Percentiles rank a stretch among this genome's conserved stretches.
Conservation (phyloP, 1,140 invertebrate genomes). For the Bombus affinis region DNA sequence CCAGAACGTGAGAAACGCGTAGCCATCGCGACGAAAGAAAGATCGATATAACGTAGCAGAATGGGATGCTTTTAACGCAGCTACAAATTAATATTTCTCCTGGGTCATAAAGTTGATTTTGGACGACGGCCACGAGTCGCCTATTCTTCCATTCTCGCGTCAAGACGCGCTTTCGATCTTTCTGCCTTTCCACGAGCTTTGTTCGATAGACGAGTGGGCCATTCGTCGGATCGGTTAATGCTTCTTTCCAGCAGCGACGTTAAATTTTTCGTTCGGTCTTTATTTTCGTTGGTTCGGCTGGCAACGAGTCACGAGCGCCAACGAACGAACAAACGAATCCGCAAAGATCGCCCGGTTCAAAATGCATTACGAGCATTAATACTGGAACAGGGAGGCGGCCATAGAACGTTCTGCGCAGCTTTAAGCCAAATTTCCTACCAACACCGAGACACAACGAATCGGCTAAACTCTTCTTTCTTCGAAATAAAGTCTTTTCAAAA, state of each 20-base stretch:
- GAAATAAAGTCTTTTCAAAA: too few relatives aligned
- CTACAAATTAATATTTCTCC: slow-evolving; percentile 57
- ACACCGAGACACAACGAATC: too few relatives aligned
- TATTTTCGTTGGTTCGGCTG: not conserved
- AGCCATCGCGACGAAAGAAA: slow-evolving; percentile 3
- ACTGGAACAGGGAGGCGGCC: too few relatives aligned
- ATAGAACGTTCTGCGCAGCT: too few relatives aligned
- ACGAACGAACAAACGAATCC: too few relatives aligned
- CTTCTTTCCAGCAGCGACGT: not conserved
- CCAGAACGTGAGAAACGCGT: not conserved
- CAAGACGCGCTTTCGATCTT: slow-evolving; percentile 28
- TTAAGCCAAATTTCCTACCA: too few relatives aligned
- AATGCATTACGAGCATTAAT: slow-evolving; percentile 8
- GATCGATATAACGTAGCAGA: slow-evolving; percentile 32
- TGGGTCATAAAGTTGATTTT: slow-evolving; percentile 52
- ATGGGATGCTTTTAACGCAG: slow-evolving; percentile 52
- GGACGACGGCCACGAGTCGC: slow-evolving; percentile 45
- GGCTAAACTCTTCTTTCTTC: too few relatives aligned
- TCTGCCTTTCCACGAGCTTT: slow-evolving; percentile 20
- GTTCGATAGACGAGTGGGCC: not conserved
- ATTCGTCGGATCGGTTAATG: not conserved
- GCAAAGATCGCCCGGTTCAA: slow-evolving; percentile 8
- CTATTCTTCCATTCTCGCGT: slow-evolving; percentile 7
- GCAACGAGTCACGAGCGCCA: not conserved
- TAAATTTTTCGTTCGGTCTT: not conserved